Evolutionary conservation across 1,140 invertebrate species (phyloP), one percentile per base, ranked within the genome.

Genomic region (Batillaria attramentaria): DNA sequence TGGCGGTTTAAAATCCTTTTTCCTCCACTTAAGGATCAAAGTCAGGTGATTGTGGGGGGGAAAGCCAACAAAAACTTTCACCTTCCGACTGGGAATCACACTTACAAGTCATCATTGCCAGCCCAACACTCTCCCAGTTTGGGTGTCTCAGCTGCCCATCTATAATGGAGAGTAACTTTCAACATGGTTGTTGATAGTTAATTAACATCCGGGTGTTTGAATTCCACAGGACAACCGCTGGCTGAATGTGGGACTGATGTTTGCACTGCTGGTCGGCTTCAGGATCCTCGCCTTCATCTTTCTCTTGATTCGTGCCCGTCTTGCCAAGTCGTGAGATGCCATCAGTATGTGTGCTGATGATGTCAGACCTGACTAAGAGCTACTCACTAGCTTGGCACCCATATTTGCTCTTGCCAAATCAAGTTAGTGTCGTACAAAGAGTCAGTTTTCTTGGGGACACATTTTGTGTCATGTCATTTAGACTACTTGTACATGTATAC

Each of bases 211-310:
- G 77, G 80, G 78, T 83, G 74, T 83, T 87, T 80, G 85, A 82
- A 92, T 92, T 33, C 28, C 31, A 28, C 91, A 95, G 94, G 91
- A 93, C n/a, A 92, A 96, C 87, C 93, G 96, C 83, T 90, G 91
- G 54, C 91, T 93, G 79, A 95, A 98, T 86, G 93, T 96, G 28
- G 84, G 93, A 4, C 92, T 94, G 76, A 91, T 98, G 85, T 86
- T 94, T 42, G 87, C 92, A 18, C 92, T 98, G 0, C 95, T 97
- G 76, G 84, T 96, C n/a, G 93, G 92, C 0, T 96, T 96, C 88
- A 91, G 97, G 82, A 85, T 95, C 1, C 86, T 96, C 5, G 96
- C 96, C 0, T 97, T 95, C 91, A 83, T 96, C 35, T 94, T 94
- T 0, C 90, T 97, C 10, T 60, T 84, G 2, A 81, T 91, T 20